Percentiles rank a stretch among this genome's conserved stretches.
Evolutionary conservation across 2,113 vertebrate genomes (phyloP).

Genomic region (Zosterops japonicus): DNA sequence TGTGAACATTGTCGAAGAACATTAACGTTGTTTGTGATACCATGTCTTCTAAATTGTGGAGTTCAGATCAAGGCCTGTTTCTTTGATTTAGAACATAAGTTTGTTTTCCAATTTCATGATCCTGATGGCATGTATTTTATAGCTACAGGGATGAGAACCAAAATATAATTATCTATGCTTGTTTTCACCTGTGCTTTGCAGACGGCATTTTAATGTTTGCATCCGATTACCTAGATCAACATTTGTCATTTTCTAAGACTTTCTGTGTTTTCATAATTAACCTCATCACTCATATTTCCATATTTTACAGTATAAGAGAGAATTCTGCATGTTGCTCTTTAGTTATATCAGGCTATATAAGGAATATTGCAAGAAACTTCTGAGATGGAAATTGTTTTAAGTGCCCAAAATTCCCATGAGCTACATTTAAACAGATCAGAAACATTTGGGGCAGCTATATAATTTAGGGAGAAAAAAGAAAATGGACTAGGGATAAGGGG

Average conservation of each 20-base stretch:
- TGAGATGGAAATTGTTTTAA: not conserved
- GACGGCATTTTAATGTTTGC: not conserved
- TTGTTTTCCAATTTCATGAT: slow-evolving; percentile 38
- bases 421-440: not conserved
- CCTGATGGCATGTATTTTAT: not conserved
- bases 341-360: not conserved
- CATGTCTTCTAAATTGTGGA: slow-evolving; percentile 28
- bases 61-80: slow-evolving; percentile 15
- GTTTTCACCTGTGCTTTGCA: slow-evolving; percentile 19
- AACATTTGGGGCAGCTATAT: not conserved
- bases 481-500: not conserved
- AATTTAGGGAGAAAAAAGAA: not conserved
- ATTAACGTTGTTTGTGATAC: not conserved
- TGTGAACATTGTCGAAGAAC: slow-evolving; percentile 48
- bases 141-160: not conserved
- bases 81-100: slow-evolving; percentile 49
- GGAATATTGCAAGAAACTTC: not conserved
- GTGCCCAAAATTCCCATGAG: not conserved
- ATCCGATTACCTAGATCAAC: not conserved
- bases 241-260: not conserved
- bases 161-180: not conserved
- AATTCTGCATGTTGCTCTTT: not conserved
- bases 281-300: not conserved
- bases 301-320: not conserved
- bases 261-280: not conserved